A percentile compares a stretch with the other conserved stretches of the same genome.
These are phyloP conservation scores for Oreochromis mossambicus DNA, from an alignment of 2,797 vertebrate genomes.

Conservation along the genomic window DNA sequence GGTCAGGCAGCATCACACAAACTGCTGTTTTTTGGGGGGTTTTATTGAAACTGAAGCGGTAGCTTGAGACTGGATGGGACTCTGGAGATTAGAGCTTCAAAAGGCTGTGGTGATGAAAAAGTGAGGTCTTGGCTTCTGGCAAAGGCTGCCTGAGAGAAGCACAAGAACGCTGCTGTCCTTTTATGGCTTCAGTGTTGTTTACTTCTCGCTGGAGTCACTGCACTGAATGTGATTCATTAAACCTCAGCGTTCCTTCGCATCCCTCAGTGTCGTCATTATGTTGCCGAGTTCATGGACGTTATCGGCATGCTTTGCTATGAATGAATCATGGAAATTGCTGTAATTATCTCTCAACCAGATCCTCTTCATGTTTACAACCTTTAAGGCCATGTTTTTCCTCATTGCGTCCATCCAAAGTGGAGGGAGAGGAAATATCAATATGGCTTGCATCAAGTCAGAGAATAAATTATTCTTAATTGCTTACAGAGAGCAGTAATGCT, in stretches of 20 bases:
- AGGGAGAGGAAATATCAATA: constrained; percentile 56
- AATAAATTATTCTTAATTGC: constrained; percentile 69
- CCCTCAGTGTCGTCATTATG: constrained; percentile 40
- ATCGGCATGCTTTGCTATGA: constrained; percentile 45
- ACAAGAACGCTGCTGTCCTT: not conserved
- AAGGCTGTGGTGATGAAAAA: not conserved
- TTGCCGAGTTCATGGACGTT: constrained; percentile 50
- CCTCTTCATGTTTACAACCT: constrained; percentile 68
- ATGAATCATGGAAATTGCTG: constrained; percentile 62
- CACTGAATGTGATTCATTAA: constrained; percentile 42
- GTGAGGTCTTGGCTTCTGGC: constrained; percentile 12
- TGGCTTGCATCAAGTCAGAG: constrained; percentile 59
- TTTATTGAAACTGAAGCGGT: constrained; percentile 8
- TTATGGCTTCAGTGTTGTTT: constrained; percentile 6
- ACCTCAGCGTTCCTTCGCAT: constrained; percentile 9
- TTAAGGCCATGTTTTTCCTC: constrained; percentile 47
- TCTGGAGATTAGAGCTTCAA: constrained; percentile 23
- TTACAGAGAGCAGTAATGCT: constrained; percentile 49
- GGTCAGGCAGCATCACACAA: not conserved
- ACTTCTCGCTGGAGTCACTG: constrained; percentile 4
- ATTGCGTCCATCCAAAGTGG: constrained; percentile 23
- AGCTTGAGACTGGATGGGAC: constrained; percentile 6
- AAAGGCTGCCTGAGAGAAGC: not conserved
- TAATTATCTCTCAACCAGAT: constrained; percentile 60
- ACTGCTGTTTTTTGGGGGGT: not conserved